phyloP scores from a whole-genome alignment of 1,140 invertebrate species.

The Tetraneura akinire region DNA sequence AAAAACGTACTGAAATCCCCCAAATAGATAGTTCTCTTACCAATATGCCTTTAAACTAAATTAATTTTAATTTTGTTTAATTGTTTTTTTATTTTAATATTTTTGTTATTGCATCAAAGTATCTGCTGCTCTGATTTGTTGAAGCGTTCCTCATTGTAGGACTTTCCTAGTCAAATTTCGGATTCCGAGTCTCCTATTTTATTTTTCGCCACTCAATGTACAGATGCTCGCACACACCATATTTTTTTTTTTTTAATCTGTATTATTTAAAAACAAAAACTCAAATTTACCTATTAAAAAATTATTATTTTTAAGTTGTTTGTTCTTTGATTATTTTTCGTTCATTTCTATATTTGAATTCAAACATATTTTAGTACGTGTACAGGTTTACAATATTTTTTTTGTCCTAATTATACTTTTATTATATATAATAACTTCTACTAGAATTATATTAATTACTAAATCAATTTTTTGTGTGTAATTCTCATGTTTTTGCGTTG shows the following conservation, averaged over 20 bases:
- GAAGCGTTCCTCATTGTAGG: constrained; percentile 46
- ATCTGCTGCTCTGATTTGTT: constrained; percentile 51
- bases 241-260: constrained; percentile 49
- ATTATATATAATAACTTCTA: constrained; percentile 49
- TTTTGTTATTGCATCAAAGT: constrained; percentile 51
- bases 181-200: constrained; percentile 51
- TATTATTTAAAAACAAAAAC: constrained; percentile 46
- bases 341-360: constrained; percentile 50
- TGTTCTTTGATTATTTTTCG: constrained; percentile 35
- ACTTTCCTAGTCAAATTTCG: constrained; percentile 51
- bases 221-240: constrained; percentile 47
- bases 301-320: constrained; percentile 44
- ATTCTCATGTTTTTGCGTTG: constrained; percentile 48
- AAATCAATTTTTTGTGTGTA: constrained; percentile 51
- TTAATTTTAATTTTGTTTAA: constrained; percentile 50
- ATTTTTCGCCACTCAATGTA: constrained; percentile 48
- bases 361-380: constrained; percentile 49
- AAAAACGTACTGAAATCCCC: constrained; percentile 51
- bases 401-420: constrained; percentile 51
- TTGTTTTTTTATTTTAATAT: constrained; percentile 50
- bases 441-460: constrained; percentile 51
- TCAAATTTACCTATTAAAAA: constrained; percentile 30
- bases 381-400: constrained; percentile 51
- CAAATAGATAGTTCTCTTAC: constrained; percentile 46
- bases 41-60: constrained; percentile 49